phyloP scores from a whole-genome alignment of 2,797 vertebrate species.

The Molossus alvarezi region DNA sequence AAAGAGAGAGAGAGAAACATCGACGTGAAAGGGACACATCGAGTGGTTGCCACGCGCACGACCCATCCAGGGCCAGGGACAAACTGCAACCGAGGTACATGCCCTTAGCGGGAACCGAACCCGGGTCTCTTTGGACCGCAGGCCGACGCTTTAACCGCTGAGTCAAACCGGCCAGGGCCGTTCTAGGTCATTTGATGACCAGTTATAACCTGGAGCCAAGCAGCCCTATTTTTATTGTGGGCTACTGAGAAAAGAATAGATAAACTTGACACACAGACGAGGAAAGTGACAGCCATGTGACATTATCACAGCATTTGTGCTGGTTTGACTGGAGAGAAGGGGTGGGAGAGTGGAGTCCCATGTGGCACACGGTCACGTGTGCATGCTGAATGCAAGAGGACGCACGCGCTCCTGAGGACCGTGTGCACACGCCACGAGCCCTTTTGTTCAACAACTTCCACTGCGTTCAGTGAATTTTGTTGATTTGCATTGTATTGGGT shows the following conservation, averaged over 20 bases:
- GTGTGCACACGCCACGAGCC: neutral
- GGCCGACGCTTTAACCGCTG: no score
- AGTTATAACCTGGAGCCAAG: neutral
- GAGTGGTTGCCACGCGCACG: no score
- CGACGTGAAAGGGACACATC: no score
- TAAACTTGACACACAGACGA: neutral
- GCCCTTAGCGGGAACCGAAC: no score
- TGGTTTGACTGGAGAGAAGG: neutral
- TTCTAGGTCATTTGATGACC: constrained; percentile 34
- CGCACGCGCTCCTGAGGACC: neutral
- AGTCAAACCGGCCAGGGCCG: neutral
- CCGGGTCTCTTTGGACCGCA: no score
- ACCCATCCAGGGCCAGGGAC: no score
- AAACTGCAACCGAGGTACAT: no score
- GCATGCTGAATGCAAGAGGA: neutral
- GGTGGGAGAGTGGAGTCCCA: neutral
- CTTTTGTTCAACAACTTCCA: neutral
- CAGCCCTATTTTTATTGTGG: neutral
- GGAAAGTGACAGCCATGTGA: neutral
- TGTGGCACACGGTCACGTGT: neutral
- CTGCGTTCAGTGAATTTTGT: neutral
- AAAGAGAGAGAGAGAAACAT: no score
- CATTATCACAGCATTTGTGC: neutral
- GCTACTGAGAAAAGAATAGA: neutral
- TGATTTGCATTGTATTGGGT: neutral